A percentile compares a stretch with the other conserved stretches of the same genome.
Conservation (phyloP, 2,888 invertebrate species). For the Cistogaster globosa region DNA sequence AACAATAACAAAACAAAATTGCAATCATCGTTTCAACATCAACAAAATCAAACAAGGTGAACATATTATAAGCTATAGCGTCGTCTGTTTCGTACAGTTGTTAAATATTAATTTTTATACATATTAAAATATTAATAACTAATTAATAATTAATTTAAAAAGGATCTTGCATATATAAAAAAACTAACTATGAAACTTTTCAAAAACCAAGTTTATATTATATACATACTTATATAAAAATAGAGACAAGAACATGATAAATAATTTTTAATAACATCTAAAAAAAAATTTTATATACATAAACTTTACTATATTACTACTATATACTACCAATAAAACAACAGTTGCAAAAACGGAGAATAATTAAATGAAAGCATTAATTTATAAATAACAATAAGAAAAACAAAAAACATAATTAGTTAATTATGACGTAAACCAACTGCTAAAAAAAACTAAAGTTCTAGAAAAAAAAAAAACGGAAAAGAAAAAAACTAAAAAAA, state of each 20-base stretch:
- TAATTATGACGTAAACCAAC: slow-evolving; percentile 74
- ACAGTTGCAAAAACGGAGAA: slow-evolving; percentile 70
- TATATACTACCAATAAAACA: slow-evolving; percentile 61
- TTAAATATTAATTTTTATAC: slow-evolving; percentile 75
- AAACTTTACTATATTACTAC: slow-evolving; percentile 62
- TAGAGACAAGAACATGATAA: slow-evolving; percentile 72
- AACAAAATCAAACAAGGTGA: slow-evolving; percentile 59
- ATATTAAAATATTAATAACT: slow-evolving; percentile 60
- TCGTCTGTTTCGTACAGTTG: slow-evolving; percentile 82
- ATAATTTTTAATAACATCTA: slow-evolving; percentile 67
- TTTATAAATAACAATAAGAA: slow-evolving; percentile 67
- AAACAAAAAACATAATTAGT: slow-evolving; percentile 69
- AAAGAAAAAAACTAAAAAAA: slow-evolving; percentile 65
- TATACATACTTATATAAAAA: slow-evolving; percentile 73
- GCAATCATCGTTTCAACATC: slow-evolving; percentile 52
- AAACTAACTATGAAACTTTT: slow-evolving; percentile 65
- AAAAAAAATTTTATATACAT: slow-evolving; percentile 51
- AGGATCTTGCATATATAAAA: slow-evolving; percentile 73
- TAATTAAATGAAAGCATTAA: slow-evolving; percentile 64
- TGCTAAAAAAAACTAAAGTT: slow-evolving; percentile 74
- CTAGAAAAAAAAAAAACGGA: slow-evolving; percentile 66
- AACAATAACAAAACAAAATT: slow-evolving; percentile 51
- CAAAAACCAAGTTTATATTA: slow-evolving; percentile 73
- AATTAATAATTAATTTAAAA: slow-evolving; percentile 58
- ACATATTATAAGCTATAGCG: slow-evolving; percentile 81